Conservation (phyloP, 1,140 invertebrate species). For the Gonioctena quinquepunctata region DNA sequence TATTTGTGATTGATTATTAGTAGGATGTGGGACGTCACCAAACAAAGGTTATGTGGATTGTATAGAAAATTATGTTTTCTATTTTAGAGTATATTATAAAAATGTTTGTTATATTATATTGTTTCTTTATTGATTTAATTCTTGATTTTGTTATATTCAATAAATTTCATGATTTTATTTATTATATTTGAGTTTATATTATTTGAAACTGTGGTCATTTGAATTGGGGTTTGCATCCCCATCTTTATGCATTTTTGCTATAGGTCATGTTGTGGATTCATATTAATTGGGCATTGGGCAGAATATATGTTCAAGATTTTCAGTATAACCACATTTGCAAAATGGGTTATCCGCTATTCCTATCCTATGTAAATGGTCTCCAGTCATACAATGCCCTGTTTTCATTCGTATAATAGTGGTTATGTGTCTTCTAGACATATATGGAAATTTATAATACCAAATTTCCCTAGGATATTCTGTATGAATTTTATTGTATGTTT, state of each 20-base stretch:
- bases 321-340: conserved; percentile 8
- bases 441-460: neutral
- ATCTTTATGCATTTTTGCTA: neutral
- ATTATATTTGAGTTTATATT: no score
- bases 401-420: conserved; percentile 12
- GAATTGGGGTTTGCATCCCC: neutral
- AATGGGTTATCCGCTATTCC: neutral
- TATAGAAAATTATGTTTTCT: no score
- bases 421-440: neutral
- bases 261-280: neutral
- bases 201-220: no score
- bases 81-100: no score
- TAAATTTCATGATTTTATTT: no score
- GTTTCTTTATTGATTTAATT: no score
- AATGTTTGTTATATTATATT: no score
- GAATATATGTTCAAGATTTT: conserved; percentile 7
- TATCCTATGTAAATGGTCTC: neutral
- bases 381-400: conserved; percentile 2
- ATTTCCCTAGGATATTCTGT: neutral
- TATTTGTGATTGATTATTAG: no score
- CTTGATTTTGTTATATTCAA: no score
- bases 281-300: neutral
- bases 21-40: no score
- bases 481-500: neutral
- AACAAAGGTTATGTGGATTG: no score